A percentile compares a stretch with the other conserved stretches of the same genome.
phyloP scores from a whole-genome alignment of 2,888 invertebrate genomes.

The Petrophora chlorosata region DNA sequence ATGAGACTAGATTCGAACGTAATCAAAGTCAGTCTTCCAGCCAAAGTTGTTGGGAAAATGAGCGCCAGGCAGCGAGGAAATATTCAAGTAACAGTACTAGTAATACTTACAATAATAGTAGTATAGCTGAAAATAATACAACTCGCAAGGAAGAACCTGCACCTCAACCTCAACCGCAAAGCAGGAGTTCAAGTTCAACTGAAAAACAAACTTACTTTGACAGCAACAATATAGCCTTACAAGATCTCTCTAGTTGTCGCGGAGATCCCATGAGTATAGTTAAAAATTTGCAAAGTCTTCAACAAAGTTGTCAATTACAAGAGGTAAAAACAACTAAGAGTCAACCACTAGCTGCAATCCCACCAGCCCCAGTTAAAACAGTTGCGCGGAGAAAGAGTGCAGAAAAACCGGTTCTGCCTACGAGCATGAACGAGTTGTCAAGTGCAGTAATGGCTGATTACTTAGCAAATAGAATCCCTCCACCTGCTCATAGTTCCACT shows the following conservation, averaged over 20 bases:
- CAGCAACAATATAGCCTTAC: slow-evolving; percentile 84
- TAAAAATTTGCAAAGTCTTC: slow-evolving; percentile 87
- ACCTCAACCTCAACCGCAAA: slow-evolving; percentile 73
- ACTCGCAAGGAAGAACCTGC: slow-evolving; percentile 72
- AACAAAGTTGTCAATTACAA: slow-evolving; percentile 84
- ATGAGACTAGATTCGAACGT: slow-evolving; percentile 82
- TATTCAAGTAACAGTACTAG: slow-evolving; percentile 73
- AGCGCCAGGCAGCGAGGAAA: slow-evolving; percentile 76
- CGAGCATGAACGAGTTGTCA: slow-evolving; percentile 81
- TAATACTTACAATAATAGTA: slow-evolving; percentile 69
- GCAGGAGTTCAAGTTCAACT: slow-evolving; percentile 71
- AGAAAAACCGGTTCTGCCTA: slow-evolving; percentile 73
- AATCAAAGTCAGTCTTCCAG: slow-evolving; percentile 74
- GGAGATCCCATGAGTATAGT: slow-evolving; percentile 91
- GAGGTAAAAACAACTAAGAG: slow-evolving; percentile 80
- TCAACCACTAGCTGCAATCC: slow-evolving; percentile 49
- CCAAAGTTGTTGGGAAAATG: slow-evolving; percentile 85
- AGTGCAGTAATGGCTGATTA: slow-evolving; percentile 83
- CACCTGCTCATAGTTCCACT: slow-evolving; percentile 88
- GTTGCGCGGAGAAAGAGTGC: slow-evolving; percentile 85
- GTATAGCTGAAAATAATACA: slow-evolving; percentile 74
- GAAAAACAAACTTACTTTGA: slow-evolving; percentile 87
- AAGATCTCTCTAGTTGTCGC: slow-evolving; percentile 88
- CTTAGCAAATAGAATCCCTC: slow-evolving; percentile 86
- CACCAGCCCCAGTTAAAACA: slow-evolving; percentile 53